Evolutionary conservation across 2,888 invertebrate genomes (phyloP).

Genomic region (Peribatodes rhomboidaria): DNA sequence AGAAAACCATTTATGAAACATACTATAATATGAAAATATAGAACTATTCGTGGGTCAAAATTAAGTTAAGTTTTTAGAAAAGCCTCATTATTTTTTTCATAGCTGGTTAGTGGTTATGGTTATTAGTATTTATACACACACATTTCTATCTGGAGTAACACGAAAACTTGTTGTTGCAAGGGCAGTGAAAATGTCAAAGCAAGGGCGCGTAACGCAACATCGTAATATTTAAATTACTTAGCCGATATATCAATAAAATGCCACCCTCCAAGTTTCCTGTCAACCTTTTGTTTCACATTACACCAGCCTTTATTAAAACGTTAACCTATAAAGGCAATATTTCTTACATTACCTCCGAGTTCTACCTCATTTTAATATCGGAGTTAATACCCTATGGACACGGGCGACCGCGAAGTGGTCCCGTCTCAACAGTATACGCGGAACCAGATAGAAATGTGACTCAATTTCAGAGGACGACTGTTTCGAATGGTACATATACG

Average conservation of each 20-base stretch:
- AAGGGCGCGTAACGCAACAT: conserved; percentile 14
- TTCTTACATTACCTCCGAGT: conserved; percentile 48
- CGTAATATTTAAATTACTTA: conserved; percentile 26
- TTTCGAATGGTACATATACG: too few species aligned
- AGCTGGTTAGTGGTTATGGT: too few species aligned
- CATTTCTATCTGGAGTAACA: not conserved
- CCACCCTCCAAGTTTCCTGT: conserved; percentile 28
- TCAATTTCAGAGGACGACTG: conserved; percentile 2
- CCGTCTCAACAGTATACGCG: conserved; percentile 24
- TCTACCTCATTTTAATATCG: conserved; percentile 58
- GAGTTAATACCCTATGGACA: conserved; percentile 56
- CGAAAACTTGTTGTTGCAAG: not conserved
- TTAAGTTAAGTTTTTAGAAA: not conserved
- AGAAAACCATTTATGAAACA: not conserved
- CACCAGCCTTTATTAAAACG: conserved; percentile 43
- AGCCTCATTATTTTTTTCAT: too few species aligned
- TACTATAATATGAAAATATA: not conserved
- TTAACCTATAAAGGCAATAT: conserved; percentile 50
- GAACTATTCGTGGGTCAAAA: not conserved
- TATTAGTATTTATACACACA: too few species aligned
- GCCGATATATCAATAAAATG: conserved; percentile 28
- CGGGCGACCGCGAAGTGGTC: conserved; percentile 60
- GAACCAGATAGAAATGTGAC: conserved; percentile 29
- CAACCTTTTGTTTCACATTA: conserved; percentile 39
- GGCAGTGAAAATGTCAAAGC: conserved; percentile 21